Base-by-base conservation (phyloP, 2,888 invertebrate genomes). In the Agrochola circellaris region DNA sequence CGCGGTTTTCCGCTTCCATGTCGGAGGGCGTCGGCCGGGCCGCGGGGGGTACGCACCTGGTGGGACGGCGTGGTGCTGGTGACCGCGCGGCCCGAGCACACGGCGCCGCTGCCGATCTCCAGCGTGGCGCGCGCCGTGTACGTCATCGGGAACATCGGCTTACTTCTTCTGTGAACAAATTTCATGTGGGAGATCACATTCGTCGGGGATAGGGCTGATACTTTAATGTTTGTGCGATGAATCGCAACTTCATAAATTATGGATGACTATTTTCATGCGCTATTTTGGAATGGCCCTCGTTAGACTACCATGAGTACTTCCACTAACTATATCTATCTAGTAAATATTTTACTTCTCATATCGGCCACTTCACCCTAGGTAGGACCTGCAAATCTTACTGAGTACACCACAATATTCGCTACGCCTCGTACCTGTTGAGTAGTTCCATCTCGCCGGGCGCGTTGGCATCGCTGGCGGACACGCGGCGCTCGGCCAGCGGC, bases 101-200 rank as follows among this genome's bases (percentile, higher is more conserved):
- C 95, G 91, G 94, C 93, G 93, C 95, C 94, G 93, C 95, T 95
- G 92, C 96, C 96, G 92, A 97, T 97, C 94, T 97, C 97, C 88
- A 97, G 95, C 81, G 96, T 95, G 77, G 96, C 96, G 90, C 96
- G 95, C 90, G 97, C 96, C 88, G 97, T 97, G 93, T 96, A 97
- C 93, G 95, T 96, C 94, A 96, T 93, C 92, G 96, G 96, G 94
- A 94, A 94, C 93, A 92, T 92, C 90, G 96, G 94, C 92, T 95
- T 95, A 91, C 94, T 95, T 92, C 95, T 92, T 91, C 96, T 96
- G 95, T 88, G 91, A 91, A 93, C 92, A 93, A 91, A 81, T 83
- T 73, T 38, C 73, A 62, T 85, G 82, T 45, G 60, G 73, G 38
- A 72, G 30, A 72, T 84, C 75, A 85, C 56, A 58, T 62, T 67